A percentile compares a stretch with the other conserved stretches of the same genome.
These are phyloP conservation scores for Artemia sp. DNA, from an alignment of 2,888 invertebrate species.

Conservation along the genomic window DNA sequence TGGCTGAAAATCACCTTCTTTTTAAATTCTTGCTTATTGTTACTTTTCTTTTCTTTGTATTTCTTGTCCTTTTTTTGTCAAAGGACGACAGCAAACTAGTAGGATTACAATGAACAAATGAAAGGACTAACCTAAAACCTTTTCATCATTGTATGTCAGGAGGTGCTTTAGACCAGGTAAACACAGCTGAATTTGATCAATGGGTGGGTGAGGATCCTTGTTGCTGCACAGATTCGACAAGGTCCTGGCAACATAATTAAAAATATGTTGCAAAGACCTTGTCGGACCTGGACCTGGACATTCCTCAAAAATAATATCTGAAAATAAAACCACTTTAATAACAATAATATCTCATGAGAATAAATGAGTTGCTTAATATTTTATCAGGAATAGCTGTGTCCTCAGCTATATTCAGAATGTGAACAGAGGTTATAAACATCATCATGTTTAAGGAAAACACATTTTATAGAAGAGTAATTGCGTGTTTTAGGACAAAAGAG, in stretches of 20 bases:
- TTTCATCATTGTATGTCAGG: constrained; percentile 49
- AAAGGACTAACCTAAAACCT: constrained; percentile 47
- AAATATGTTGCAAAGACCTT: no score
- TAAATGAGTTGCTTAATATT: constrained; percentile 7
- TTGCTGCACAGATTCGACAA: constrained; percentile 84
- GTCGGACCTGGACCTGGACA: no score
- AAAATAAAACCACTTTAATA: constrained; percentile 10
- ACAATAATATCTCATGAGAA: no score
- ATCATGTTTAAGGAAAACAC: constrained; percentile 8
- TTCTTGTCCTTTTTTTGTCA: no score
- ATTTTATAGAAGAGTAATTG: not conserved
- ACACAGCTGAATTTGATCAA: constrained; percentile 52
- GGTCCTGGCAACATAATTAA: constrained; percentile 85
- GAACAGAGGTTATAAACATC: constrained; percentile 16
- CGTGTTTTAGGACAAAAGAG: no score
- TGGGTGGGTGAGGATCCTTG: constrained; percentile 75
- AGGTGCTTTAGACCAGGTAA: constrained; percentile 59
- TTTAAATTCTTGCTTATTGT: no score
- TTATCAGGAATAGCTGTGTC: constrained; percentile 10
- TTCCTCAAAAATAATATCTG: constrained; percentile 50
- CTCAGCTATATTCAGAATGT: not conserved
- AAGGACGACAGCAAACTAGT: no score
- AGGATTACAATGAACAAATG: no score
- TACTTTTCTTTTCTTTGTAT: no score
- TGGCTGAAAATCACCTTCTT: no score